These are phyloP conservation scores for Nothobranchius kuhntae DNA, from an alignment of 2,113 vertebrate species.

Conservation along the genomic window DNA sequence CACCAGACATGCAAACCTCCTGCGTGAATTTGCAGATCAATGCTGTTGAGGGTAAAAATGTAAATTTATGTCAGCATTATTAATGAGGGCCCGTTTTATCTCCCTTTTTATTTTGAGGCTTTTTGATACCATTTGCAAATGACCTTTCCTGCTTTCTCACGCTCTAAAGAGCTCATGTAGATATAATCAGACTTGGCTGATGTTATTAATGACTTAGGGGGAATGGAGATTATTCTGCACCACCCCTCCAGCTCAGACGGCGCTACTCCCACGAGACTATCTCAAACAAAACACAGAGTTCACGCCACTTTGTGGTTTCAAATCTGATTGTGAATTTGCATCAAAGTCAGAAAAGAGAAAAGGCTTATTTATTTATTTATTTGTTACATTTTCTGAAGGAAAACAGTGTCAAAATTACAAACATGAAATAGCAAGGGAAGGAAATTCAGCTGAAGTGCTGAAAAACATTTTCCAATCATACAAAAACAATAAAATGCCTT, in stretches of 20 bases:
- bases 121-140: slow-evolving; percentile 41
- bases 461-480: neutral
- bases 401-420: neutral
- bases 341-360: slow-evolving; percentile 1
- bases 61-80: slow-evolving; percentile 13
- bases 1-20: neutral
- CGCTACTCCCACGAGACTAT: slow-evolving; percentile 28
- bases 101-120: slow-evolving; percentile 16
- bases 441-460: neutral
- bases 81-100: slow-evolving; percentile 8
- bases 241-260: slow-evolving; percentile 40
- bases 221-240: slow-evolving; percentile 47
- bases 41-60: neutral
- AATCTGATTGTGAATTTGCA: neutral
- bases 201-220: slow-evolving; percentile 73
- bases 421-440: neutral
- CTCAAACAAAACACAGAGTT: slow-evolving; percentile 24
- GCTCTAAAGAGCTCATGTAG: slow-evolving; percentile 60
- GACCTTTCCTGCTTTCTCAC: slow-evolving; percentile 69
- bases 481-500: slow-evolving; percentile 21
- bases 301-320: slow-evolving; percentile 19
- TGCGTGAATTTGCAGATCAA: neutral
- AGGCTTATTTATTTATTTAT: slow-evolving; percentile 1
- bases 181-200: slow-evolving; percentile 67
- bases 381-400: neutral